These are phyloP conservation scores for Parelbella ahira DNA, from an alignment of 2,888 invertebrate species.

Conservation along the genomic window DNA sequence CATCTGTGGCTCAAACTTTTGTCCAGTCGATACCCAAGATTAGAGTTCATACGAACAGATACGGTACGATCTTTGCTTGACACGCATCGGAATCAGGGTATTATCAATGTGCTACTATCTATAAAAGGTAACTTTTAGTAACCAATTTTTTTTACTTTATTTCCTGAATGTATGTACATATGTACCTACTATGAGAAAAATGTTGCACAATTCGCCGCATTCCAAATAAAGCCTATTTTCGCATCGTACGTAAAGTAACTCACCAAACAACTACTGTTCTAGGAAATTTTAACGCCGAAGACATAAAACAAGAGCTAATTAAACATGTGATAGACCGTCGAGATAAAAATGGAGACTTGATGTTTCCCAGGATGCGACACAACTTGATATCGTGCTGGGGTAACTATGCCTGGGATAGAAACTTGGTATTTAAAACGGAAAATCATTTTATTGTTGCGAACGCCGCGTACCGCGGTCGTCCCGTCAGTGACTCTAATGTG, in stretches of 20 bases:
- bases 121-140: conserved; percentile 72
- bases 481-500: conserved; percentile 85
- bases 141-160: not conserved
- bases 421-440: conserved; percentile 81
- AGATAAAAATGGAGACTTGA: conserved; percentile 79
- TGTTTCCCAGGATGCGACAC: conserved; percentile 85
- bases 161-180: too few relatives aligned
- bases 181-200: too few relatives aligned
- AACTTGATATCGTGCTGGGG: conserved; percentile 87
- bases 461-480: conserved; percentile 84
- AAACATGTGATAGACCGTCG: conserved; percentile 75
- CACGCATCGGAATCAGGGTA: conserved; percentile 86
- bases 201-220: too few relatives aligned
- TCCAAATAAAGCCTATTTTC: too few relatives aligned
- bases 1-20: conserved; percentile 79
- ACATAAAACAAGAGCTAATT: conserved; percentile 68
- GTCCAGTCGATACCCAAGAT: conserved; percentile 78
- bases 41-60: conserved; percentile 81
- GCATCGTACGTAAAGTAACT: too few relatives aligned
- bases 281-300: conserved; percentile 76
- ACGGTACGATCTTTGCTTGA: conserved; percentile 85
- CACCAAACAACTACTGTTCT: conserved; percentile 5
- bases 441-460: conserved; percentile 85
- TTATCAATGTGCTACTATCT: conserved; percentile 81
- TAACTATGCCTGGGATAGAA: conserved; percentile 87